These are phyloP conservation scores for Octonoba sinensis DNA, from an alignment of 2,888 invertebrate species.

Conservation along the genomic window DNA sequence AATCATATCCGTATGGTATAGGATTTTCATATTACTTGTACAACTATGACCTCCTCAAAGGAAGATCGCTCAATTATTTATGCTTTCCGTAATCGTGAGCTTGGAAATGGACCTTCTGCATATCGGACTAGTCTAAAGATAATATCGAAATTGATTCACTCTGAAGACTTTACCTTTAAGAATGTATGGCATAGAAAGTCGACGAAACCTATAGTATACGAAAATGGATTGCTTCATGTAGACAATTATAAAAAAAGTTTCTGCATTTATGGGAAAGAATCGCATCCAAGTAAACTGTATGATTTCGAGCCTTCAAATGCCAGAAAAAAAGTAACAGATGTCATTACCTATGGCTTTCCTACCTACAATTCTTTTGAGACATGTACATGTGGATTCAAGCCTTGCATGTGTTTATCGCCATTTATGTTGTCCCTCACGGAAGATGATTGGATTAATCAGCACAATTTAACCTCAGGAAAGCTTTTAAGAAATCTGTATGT, in stretches of 20 bases:
- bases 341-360: constrained; percentile 22
- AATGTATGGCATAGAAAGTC: constrained; percentile 7
- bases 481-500: constrained; percentile 14
- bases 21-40: no score
- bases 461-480: constrained; percentile 7
- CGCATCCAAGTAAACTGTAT: background rate
- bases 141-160: constrained; percentile 16
- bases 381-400: constrained; percentile 2
- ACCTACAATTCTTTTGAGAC: background rate
- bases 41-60: constrained; percentile 4
- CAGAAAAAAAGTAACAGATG: constrained; percentile 27
- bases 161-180: constrained; percentile 1
- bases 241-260: constrained; percentile 11
- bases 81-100: constrained; percentile 21
- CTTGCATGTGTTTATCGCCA: constrained; percentile 12
- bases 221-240: constrained; percentile 24
- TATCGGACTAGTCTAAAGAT: constrained; percentile 26
- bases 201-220: constrained; percentile 23
- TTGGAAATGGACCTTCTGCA: background rate
- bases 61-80: constrained; percentile 21
- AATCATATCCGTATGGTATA: no score
- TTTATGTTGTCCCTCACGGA: constrained; percentile 32
- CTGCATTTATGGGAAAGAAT: constrained; percentile 5
- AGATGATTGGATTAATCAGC: constrained; percentile 31
- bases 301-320: constrained; percentile 4